Percentiles rank a stretch among this genome's conserved stretches.
Conservation (phyloP, 2,888 invertebrate genomes). For the Cistogaster globosa region DNA sequence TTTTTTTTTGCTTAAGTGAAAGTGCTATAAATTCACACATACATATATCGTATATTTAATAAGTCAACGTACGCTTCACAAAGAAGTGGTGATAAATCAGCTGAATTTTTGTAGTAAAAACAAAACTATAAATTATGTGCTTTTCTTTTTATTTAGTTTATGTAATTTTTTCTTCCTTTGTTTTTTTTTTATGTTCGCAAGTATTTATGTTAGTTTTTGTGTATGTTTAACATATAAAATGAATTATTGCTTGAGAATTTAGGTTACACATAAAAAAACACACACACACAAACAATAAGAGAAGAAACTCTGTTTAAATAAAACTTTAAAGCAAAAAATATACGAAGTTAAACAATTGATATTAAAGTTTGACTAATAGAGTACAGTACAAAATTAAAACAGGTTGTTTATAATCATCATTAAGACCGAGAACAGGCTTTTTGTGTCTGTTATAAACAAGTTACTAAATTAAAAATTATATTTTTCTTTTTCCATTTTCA, state of each 20-base stretch:
- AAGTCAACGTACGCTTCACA: conserved; percentile 5
- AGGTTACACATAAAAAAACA: conserved; percentile 45
- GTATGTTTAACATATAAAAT: conserved; percentile 37
- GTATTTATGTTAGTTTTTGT: not conserved
- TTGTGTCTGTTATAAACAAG: no score
- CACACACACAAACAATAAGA: not conserved
- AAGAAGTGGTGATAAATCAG: conserved; percentile 60
- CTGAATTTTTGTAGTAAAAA: conserved; percentile 49
- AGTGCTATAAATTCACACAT: conserved; percentile 26
- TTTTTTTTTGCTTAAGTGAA: conserved; percentile 40
- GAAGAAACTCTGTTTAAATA: conserved; percentile 29
- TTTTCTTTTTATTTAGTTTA: conserved; percentile 51
- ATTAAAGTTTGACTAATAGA: not conserved
- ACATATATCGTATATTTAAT: not conserved
- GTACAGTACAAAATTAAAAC: no score
- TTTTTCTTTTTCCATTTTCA: no score
- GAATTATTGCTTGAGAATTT: conserved; percentile 60
- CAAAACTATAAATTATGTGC: conserved; percentile 67
- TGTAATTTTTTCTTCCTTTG: not conserved
- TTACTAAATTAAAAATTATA: no score
- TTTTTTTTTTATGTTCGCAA: not conserved
- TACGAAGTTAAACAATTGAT: not conserved
- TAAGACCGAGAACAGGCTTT: no score
- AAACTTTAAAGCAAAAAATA: conserved; percentile 30
- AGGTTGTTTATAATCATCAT: no score